Base-by-base conservation (phyloP, 1,140 invertebrate genomes). In the Hycleus cichorii region DNA sequence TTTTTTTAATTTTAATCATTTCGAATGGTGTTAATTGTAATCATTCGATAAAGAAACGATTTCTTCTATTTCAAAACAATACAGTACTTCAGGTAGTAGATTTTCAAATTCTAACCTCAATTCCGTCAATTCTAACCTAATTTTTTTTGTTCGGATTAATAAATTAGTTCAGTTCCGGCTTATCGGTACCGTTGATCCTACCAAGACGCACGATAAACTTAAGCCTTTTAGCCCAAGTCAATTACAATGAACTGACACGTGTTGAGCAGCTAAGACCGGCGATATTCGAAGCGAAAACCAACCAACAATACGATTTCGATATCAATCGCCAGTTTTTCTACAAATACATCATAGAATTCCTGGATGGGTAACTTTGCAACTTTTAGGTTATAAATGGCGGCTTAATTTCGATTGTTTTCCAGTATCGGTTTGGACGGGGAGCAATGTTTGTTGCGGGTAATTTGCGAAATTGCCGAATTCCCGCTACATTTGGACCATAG, bases 321-420 rank as follows among this genome's bases (percentile, higher is more conserved):
- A 47, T 70, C n/a, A 57, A 59, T 11, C 59, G 66, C 42, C 49
- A 58, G 8, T 62, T 39, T 11, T 62, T 70, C 43, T 70, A 70
- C 46, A 57, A 64, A 46, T 68, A 68, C 39, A 49, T 68, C 24
- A 58, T 64, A 5, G 47, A 59, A 12, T 43, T 65, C 10, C 42
- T 70, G 27, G 51, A 69, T 9, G 62, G 58, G 68, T 69, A 64
- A 56, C 3, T 50, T 3, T 24, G 11, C 26, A 26, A 6, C 1
- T 5, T 32, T 4, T 32, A 32, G 32, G 7, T 5, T 5, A 5
- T 44, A 39, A 43, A n/a, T 18, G 25, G n/a, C 10, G 27, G 40
- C 42, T 4, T 55, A 4, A 18, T 42, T 40, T 38, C n/a, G 46
- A 9, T 12, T 42, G 12, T 10, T 50, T 44, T 63, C 43, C 26